phyloP scores from a whole-genome alignment of 2,113 vertebrate genomes.

The Spheniscus mendiculus region DNA sequence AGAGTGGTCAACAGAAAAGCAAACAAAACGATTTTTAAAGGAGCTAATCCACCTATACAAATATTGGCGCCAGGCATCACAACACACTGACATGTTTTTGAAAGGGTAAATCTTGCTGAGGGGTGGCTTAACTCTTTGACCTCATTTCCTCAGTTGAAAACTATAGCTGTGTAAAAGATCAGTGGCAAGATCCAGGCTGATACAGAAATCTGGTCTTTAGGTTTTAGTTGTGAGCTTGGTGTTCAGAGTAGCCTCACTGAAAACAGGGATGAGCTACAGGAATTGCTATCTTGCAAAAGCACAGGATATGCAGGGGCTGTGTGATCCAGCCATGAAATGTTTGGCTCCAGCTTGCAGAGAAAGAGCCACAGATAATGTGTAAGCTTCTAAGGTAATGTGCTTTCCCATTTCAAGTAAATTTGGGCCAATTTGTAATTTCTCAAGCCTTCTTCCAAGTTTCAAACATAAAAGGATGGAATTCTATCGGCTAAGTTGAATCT shows the following conservation, averaged over 20 bases:
- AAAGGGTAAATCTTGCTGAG: conserved; percentile 55
- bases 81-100: conserved; percentile 19
- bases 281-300: not conserved
- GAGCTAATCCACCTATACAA: conserved; percentile 51
- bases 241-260: not conserved
- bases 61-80: conserved; percentile 5
- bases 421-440: not conserved
- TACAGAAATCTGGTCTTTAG: not conserved
- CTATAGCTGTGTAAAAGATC: conserved; percentile 21
- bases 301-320: not conserved
- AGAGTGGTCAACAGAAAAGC: conserved; percentile 39
- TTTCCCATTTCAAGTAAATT: not conserved
- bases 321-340: not conserved
- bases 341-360: not conserved
- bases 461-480: not conserved
- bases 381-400: not conserved
- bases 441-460: not conserved
- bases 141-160: conserved; percentile 41
- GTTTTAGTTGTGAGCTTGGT: not conserved
- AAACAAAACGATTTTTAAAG: conserved; percentile 20
- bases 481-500: not conserved
- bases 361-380: not conserved
- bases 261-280: not conserved
- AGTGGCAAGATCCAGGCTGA: not conserved
- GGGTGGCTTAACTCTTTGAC: conserved; percentile 62